Percentiles rank a stretch among this genome's conserved stretches.
These are phyloP conservation scores for Engystomops pustulosus DNA, from an alignment of 2,113 vertebrate genomes.

Conservation along the genomic window DNA sequence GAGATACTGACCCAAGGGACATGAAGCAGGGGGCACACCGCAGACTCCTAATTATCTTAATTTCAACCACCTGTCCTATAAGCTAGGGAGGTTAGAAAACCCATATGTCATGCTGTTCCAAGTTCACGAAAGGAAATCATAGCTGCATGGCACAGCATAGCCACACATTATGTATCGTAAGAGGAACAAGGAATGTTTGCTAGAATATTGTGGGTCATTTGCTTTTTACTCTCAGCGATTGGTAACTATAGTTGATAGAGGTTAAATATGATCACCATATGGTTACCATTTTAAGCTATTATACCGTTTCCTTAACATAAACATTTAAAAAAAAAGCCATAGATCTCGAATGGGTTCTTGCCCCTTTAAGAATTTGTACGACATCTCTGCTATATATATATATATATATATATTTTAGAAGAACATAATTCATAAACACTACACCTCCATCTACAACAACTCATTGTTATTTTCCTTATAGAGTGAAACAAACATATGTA, in stretches of 20 bases:
- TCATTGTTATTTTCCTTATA: too few species aligned
- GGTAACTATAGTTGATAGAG: conserved; percentile 35
- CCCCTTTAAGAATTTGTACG: background rate
- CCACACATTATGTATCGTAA: conserved; percentile 8
- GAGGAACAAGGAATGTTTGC: conserved; percentile 37
- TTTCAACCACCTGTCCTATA: conserved; percentile 17
- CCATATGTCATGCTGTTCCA: background rate
- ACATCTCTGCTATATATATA: background rate
- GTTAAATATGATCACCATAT: conserved; percentile 44
- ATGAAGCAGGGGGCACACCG: background rate
- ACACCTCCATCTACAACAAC: too few species aligned
- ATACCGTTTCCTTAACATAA: conserved; percentile 36
- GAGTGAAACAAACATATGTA: too few species aligned
- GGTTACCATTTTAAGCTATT: conserved; percentile 41
- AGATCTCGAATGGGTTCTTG: background rate
- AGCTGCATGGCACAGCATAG: background rate
- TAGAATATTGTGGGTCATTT: conserved; percentile 27
- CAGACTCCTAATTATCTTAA: conserved; percentile 28
- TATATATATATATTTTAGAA: too few species aligned
- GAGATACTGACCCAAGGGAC: background rate
- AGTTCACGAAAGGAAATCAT: conserved; percentile 6
- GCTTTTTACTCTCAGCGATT: background rate
- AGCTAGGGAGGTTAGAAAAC: background rate
- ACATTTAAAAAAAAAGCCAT: background rate
- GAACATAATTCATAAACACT: background rate